These are phyloP conservation scores for Palythoa grandis DNA, from an alignment of 92 coral and sea anemone genomes.

Conservation along the genomic window DNA sequence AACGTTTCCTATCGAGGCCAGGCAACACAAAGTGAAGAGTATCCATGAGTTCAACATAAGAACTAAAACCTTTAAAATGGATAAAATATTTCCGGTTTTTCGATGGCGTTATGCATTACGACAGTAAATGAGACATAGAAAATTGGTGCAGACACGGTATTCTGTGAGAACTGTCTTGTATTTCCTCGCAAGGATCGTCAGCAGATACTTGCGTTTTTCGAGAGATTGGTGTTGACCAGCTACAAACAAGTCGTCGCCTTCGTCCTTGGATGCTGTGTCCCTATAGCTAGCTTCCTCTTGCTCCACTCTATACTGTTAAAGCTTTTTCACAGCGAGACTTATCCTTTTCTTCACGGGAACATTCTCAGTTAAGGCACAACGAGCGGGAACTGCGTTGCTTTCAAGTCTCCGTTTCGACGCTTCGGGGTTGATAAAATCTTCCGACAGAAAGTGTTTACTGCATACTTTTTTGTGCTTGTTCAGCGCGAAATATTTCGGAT, in stretches of 20 bases:
- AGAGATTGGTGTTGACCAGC: constrained; percentile 23
- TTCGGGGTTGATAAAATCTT: constrained; percentile 51
- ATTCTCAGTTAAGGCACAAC: constrained; percentile 7
- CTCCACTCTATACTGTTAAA: constrained; percentile 14
- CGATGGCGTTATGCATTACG: constrained; percentile 50
- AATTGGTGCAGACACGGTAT: constrained; percentile 51
- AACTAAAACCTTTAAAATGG: constrained; percentile 56
- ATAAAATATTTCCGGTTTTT: constrained; percentile 47
- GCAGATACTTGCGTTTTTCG: constrained; percentile 55
- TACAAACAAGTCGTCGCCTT: constrained; percentile 41
- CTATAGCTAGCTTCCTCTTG: constrained; percentile 56
- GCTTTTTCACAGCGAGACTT: constrained; percentile 21
- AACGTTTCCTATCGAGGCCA: constrained; percentile 43
- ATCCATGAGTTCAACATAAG: constrained; percentile 39
- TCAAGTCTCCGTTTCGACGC: constrained; percentile 48
- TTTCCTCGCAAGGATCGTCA: constrained; percentile 44
- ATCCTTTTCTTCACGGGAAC: neutral
- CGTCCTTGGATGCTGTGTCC: constrained; percentile 52
- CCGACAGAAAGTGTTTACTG: constrained; percentile 55
- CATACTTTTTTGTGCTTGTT: constrained; percentile 54
- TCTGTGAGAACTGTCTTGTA: constrained; percentile 19
- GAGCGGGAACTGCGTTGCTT: constrained; percentile 53
- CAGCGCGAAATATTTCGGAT: constrained; percentile 53
- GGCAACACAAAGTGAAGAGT: constrained; percentile 51
- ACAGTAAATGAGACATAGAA: constrained; percentile 44